Base-by-base conservation (phyloP, 2,888 invertebrate species). In the Hirtodrosophila cameraria region DNA sequence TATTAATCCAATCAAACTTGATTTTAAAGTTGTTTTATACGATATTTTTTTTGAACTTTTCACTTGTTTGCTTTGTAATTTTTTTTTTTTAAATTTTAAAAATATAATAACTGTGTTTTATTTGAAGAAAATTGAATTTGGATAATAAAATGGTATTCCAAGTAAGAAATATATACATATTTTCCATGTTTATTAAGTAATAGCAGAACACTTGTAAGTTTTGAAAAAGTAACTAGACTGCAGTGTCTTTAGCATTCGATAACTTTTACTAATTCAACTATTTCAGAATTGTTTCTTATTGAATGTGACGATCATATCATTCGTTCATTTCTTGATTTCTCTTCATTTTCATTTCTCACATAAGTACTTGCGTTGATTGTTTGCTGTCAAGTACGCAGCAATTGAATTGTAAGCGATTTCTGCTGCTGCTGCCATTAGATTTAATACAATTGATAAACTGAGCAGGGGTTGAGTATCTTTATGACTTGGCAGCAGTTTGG, bases 341-440 rank as follows among this genome's bases (percentile, higher is more conserved):
- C 8, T 15, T 9, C 16, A 27, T 28, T 20, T 11, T 43, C 25
- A 13, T 11, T 23, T 23, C 11, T 45, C 13, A 33, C 13, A 12
- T 35, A 13, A 30, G 23, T 41, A 43, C 45, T 53, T 49, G 27
- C 30, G 31, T 48, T 75, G 75, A 69, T 52, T 71, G 53, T 54
- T 62, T 50, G 57, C 41, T 54, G 64, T 69, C 45, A 67, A 60
- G 66, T 67, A 33, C 45, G 76, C 83, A 76, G 76, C 83, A 76
- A 83, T 83, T 73, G 84, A 84, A 84, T 84, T 80, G 86, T 66
- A 59, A 77, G 84, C 54, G 75, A 86, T 80, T 80, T 80, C 66
- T 78, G 69, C 28, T 49, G 12, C 35, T 60, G n/a, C n/a, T 42
- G 36, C 60, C 74, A 66, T 77, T 50, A 61, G 86, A 80, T 80